Evolutionary conservation across 2,888 invertebrate genomes (phyloP), one percentile per base, ranked within the genome.

Genomic region (Ischnura elegans): DNA sequence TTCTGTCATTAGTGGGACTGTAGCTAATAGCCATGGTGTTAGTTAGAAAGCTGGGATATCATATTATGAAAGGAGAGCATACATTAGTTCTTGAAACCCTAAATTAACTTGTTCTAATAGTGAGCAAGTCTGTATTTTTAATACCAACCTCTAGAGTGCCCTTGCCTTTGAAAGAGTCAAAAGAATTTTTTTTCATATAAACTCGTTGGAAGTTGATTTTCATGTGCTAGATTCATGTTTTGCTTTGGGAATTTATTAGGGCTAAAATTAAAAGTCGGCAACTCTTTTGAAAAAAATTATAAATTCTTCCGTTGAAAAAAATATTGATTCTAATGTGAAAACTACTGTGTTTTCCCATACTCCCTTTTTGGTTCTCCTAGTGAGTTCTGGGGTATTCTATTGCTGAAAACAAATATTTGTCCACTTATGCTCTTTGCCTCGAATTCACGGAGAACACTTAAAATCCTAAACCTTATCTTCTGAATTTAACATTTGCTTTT

Each of bases 21-120:
- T 76, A 10, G 36, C 76, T 76, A 36, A 76, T 29, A 76, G 76
- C 76, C 29, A 29, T 76, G 76, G 29, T 76, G 3, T 8, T 76
- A 4, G 25, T 76, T 16, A 36, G 10, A 76, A 76, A 36, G 36
- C 8, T 10, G 76, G 76, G 76, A 36, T 76, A 76, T 76, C 76
- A 29, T 76, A 76, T 36, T 76, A 5, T 36, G 76, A 76, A 76
- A 76, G 76, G 76, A 76, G 76, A 76, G 76, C 76, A 76, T 76
- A 5, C 29, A 76, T 76, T 13, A 76, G 29, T 76, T 2, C 76
- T 29, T 76, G 76, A 10, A 76, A 29, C 36, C 36, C 36, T 36
- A 10, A 10, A 36, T 10, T 76, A 36, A 76, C 10, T 13, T 36
- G 36, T 25, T 8, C 2, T 76, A 10, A 25, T 8, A 8, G 10